phyloP scores from a whole-genome alignment of 2,888 invertebrate genomes.

The Philhelius pedissequus region DNA sequence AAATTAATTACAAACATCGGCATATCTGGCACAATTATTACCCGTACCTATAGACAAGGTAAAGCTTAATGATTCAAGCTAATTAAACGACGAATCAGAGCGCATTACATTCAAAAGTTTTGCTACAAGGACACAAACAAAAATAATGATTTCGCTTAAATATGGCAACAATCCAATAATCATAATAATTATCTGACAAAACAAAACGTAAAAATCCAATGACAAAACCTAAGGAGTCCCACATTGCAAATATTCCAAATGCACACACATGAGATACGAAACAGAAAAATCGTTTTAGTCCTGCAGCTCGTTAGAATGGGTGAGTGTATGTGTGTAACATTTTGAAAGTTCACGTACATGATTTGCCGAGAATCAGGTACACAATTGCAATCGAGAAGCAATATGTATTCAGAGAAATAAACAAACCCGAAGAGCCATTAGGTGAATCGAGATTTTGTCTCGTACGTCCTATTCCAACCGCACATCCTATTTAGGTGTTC shows the following conservation, averaged over 20 bases:
- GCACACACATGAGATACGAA: neutral
- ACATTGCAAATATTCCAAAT: neutral
- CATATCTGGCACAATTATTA: neutral
- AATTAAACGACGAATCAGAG: constrained; percentile 26
- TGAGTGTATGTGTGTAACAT: neutral
- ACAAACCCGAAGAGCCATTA: constrained; percentile 22
- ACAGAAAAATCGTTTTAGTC: neutral
- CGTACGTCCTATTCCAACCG: neutral
- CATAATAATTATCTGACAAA: neutral
- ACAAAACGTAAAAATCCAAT: neutral
- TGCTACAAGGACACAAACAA: neutral
- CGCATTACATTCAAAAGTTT: neutral
- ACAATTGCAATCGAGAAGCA: constrained; percentile 1
- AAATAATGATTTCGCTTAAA: neutral
- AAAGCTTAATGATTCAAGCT: neutral
- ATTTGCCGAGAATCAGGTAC: constrained; percentile 18
- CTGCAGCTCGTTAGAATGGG: neutral
- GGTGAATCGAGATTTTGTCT: constrained; percentile 7
- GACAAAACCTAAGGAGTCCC: neutral
- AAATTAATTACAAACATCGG: neutral
- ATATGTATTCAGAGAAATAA: constrained; percentile 9
- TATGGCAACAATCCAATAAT: constrained; percentile 10
- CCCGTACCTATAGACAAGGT: neutral
- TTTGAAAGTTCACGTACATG: constrained; percentile 38
- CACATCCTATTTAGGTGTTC: neutral